Percentiles rank a stretch among this genome's conserved stretches.
Conservation (phyloP, 2,888 invertebrate species). For the Epiblema foenella region DNA sequence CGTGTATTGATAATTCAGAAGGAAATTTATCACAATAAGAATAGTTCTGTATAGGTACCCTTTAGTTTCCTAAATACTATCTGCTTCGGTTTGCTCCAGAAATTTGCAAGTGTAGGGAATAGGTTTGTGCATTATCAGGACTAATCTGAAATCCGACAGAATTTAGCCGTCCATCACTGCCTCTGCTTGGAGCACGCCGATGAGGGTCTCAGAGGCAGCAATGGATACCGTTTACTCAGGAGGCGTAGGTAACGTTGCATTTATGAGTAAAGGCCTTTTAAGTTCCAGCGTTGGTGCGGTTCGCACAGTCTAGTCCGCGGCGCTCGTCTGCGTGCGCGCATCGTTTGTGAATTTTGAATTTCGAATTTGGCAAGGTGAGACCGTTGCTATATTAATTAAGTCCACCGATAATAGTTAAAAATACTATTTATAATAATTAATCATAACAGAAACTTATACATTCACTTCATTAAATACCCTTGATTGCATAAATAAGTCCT, state of each 20-base stretch:
- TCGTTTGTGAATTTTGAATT: slow-evolving; percentile 37
- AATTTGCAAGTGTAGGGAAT: slow-evolving; percentile 38
- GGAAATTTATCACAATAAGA: too few species aligned
- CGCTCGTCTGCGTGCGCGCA: slow-evolving; percentile 50
- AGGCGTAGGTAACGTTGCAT: slow-evolving; percentile 1
- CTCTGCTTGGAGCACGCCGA: not conserved
- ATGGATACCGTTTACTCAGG: slow-evolving; percentile 14
- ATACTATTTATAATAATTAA: not conserved
- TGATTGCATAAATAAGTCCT: not conserved
- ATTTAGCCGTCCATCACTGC: slow-evolving; percentile 10
- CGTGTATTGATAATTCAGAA: too few species aligned
- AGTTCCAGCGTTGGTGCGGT: slow-evolving; percentile 43
- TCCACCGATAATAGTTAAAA: not conserved
- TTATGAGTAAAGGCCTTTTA: slow-evolving; percentile 36
- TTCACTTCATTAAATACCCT: not conserved
- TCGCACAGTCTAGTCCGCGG: slow-evolving; percentile 50
- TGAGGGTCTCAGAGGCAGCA: not conserved
- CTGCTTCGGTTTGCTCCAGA: slow-evolving; percentile 41
- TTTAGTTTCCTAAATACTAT: slow-evolving; percentile 29
- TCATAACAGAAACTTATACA: not conserved
- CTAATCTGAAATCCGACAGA: not conserved
- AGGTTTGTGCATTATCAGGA: not conserved
- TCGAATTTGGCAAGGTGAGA: slow-evolving; percentile 39
- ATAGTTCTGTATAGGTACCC: not conserved
- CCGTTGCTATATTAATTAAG: slow-evolving; percentile 1